Base-by-base conservation (phyloP, 2,113 vertebrate genomes). In the Felis catus region DNA sequence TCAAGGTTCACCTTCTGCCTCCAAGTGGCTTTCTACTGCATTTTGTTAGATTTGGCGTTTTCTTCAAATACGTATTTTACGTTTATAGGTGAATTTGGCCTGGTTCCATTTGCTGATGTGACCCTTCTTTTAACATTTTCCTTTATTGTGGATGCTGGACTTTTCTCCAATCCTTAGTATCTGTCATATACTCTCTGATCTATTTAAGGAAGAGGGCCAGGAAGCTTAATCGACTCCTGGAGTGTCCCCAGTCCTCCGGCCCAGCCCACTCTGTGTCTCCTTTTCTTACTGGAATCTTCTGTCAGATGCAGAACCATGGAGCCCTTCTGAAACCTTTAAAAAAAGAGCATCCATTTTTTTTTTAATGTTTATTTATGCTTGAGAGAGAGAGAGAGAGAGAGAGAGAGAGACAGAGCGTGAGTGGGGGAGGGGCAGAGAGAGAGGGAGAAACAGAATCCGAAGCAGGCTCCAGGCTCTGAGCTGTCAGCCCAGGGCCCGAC, bases 11-110 rank as follows among this genome's bases (percentile, higher is more conserved):
- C 53, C 63, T 73, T 92, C 83, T 84, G 6, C 23, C 19, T 48
- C 58, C 1, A 94, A 58, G 19, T 41, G 13, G 78, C 13, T 91
- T 89, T 63, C 41, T 91, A 16, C 85, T 41, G 18, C 12, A 51
- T 68, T 93, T 82, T 76, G 48, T 95, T 96, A 90, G 68, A 82
- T 65, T 95, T 90, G 18, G 23, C 1, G 15, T 83, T 96, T 94
- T 92, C 55, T 91, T 84, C 53, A 29, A 51, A 70, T 39, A 41
- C 1, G 27, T 70, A 14, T 70, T 94, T 68, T 90, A 31, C 73
- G 83, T 73, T 82, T 93, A 45, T 41, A n/a, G 55, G 58, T 92
- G 41, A 94, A 51, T 70, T 48, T 78, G 31, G 10, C 73, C 58
- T 96, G 53, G 12, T 93, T 63, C 36, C 55, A 61, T 93, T 48